phyloP scores from a whole-genome alignment of 2,113 vertebrate genomes.

The Grus americana region DNA sequence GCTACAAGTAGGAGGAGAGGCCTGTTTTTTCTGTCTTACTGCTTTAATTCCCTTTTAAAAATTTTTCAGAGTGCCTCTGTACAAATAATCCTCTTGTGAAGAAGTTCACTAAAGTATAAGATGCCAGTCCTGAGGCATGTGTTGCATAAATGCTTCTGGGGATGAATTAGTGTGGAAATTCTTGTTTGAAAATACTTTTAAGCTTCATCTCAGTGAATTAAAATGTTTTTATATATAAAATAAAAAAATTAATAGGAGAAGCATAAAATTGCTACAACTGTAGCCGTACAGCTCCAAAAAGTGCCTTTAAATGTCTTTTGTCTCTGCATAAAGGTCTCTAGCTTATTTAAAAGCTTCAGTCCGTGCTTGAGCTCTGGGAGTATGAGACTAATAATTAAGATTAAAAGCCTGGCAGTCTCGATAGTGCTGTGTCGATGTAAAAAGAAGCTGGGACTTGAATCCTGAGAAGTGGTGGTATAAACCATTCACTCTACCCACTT shows the following conservation, averaged over 20 bases:
- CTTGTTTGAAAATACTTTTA: not conserved
- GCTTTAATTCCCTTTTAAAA: not conserved
- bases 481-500: not conserved
- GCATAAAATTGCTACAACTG: not conserved
- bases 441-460: not conserved
- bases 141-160: not conserved
- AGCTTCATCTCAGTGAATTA: not conserved
- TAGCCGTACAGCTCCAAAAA: not conserved
- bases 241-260: not conserved
- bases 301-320: not conserved
- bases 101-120: not conserved
- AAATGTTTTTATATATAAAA: not conserved
- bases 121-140: not conserved
- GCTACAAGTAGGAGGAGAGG: not conserved
- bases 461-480: not conserved
- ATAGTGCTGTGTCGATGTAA: not conserved
- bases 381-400: not conserved
- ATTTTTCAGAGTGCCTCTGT: not conserved
- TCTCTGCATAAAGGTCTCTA: not conserved
- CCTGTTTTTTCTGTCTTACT: not conserved
- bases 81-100: not conserved
- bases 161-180: not conserved
- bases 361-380: not conserved
- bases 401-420: not conserved
- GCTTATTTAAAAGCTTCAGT: not conserved